Evolutionary conservation across 64 coral and sea anemone genomes (phyloP).

Genomic region (Montipora sp.): DNA sequence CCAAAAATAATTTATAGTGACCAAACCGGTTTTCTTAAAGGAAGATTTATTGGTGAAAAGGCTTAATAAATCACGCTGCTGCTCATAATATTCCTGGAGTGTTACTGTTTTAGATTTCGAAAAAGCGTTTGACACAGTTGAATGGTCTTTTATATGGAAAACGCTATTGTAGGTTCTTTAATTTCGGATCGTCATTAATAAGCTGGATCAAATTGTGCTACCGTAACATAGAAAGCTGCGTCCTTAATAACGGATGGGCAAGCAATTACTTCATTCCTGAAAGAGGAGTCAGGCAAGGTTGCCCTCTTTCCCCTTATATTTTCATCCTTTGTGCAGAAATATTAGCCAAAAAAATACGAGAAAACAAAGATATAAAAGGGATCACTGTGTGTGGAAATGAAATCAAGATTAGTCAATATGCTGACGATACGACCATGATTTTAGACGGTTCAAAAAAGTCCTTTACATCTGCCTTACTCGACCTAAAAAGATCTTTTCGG

Average conservation of each 20-base stretch:
- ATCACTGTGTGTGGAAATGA: too few species aligned
- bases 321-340: slow-evolving; percentile 61
- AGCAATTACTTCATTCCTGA: slow-evolving; percentile 17
- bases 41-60: neutral
- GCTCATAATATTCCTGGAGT: too few species aligned
- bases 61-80: neutral
- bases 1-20: neutral
- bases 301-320: slow-evolving; percentile 42
- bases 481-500: too few species aligned
- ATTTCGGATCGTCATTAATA: slow-evolving; percentile 47
- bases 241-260: slow-evolving; percentile 20
- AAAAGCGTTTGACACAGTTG: too few species aligned
- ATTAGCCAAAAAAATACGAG: neutral
- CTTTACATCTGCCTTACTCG: too few species aligned
- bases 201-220: neutral
- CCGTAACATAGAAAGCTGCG: slow-evolving; percentile 15
- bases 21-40: neutral
- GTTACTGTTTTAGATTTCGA: too few species aligned
- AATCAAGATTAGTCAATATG: slow-evolving; percentile 41
- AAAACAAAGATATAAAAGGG: too few species aligned
- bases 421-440: slow-evolving; percentile 66
- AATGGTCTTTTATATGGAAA: slow-evolving; percentile 55
- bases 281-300: slow-evolving; percentile 70
- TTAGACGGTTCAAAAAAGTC: slow-evolving; percentile 8
- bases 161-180: neutral